These are phyloP conservation scores for Drosophila tsacasi DNA, from an alignment of 1,140 invertebrate genomes.

Conservation along the genomic window DNA sequence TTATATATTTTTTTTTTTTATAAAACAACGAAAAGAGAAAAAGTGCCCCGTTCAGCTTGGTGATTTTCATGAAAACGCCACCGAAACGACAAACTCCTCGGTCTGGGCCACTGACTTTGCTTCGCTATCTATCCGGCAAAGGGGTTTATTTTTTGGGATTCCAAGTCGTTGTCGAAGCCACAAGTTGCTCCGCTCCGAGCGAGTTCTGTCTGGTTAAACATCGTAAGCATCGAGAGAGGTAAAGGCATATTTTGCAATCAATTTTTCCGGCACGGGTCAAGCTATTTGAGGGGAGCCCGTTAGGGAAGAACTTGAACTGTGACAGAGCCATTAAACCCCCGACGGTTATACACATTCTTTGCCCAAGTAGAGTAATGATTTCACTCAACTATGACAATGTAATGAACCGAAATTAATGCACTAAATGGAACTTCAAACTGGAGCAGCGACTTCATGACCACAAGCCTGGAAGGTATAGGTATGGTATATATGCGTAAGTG, in stretches of 20 bases:
- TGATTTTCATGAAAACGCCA: conserved; percentile 71
- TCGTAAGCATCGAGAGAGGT: conserved; percentile 48
- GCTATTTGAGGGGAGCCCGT: conserved; percentile 24
- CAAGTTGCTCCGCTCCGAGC: conserved; percentile 34
- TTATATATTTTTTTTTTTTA: conserved; percentile 62
- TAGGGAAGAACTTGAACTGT: conserved; percentile 62
- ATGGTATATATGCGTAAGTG: conserved; percentile 21
- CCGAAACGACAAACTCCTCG: conserved; percentile 70
- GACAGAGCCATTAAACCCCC: conserved; percentile 62
- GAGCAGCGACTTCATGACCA: conserved; percentile 56
- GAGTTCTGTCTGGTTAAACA: conserved; percentile 73
- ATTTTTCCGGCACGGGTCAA: conserved; percentile 73
- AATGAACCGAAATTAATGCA: conserved; percentile 78
- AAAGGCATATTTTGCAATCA: conserved; percentile 67
- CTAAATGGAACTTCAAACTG: conserved; percentile 71
- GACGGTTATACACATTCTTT: conserved; percentile 36
- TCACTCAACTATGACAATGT: conserved; percentile 73
- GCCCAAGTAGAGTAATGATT: conserved; percentile 22
- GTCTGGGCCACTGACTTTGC: conserved; percentile 68
- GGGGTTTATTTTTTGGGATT: conserved; percentile 36
- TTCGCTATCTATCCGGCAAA: conserved; percentile 15
- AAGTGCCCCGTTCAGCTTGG: conserved; percentile 70
- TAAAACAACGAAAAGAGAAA: conserved; percentile 48
- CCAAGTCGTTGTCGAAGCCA: conserved; percentile 17
- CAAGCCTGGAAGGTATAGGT: neutral